Conservation (phyloP, 1,140 invertebrate species). For the Neelides sp. region DNA sequence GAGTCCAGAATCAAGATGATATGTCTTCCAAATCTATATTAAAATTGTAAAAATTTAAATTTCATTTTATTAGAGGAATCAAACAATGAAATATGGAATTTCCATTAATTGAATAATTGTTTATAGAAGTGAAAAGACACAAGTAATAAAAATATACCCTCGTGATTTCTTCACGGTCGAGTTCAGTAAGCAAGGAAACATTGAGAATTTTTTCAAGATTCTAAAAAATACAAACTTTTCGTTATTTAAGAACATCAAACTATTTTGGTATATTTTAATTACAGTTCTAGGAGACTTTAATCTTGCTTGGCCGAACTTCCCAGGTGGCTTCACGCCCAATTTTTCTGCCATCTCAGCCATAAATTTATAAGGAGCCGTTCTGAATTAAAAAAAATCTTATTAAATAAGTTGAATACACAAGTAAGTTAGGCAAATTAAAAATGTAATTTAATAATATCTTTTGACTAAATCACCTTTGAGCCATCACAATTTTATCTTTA, state of each 20-base stretch:
- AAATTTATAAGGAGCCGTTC: slow-evolving; percentile 58
- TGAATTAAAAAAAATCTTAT: slow-evolving; percentile 17
- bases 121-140: neutral
- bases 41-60: slow-evolving; percentile 7
- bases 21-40: slow-evolving; percentile 59
- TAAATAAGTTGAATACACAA: no score
- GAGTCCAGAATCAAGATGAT: slow-evolving; percentile 54
- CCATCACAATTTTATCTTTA: slow-evolving; percentile 55
- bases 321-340: no score
- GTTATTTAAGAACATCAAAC: no score
- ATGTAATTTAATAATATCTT: no score
- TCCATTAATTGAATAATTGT: slow-evolving; percentile 8
- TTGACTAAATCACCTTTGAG: no score
- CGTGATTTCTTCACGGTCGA: slow-evolving; percentile 39
- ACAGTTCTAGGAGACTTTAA: no score
- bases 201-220: slow-evolving; percentile 62
- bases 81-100: neutral
- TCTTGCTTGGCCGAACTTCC: no score
- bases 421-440: no score
- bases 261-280: slow-evolving; percentile 34
- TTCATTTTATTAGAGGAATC: slow-evolving; percentile 5
- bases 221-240: slow-evolving; percentile 18
- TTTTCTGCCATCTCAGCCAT: no score
- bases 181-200: slow-evolving; percentile 62
- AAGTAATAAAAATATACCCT: slow-evolving; percentile 8